phyloP scores from a whole-genome alignment of 2,888 invertebrate species.

The Ischnura elegans region DNA sequence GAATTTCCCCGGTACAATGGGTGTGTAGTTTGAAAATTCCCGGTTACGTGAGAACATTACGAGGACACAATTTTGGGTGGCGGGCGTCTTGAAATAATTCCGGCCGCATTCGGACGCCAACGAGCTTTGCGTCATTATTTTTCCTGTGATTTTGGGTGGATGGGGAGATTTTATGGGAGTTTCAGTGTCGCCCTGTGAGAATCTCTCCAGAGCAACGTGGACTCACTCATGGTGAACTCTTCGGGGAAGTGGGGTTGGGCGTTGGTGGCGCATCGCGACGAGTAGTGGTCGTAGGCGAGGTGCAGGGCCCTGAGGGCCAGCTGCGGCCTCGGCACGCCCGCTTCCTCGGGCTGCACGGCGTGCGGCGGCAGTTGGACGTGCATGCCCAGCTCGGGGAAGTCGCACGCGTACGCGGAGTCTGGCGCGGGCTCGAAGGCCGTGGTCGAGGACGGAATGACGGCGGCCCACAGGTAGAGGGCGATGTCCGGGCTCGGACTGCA shows the following conservation, averaged over 20 bases:
- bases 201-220: not conserved
- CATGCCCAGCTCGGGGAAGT: conserved; percentile 80
- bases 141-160: too few species aligned
- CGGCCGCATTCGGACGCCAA: too few species aligned
- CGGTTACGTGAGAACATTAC: too few species aligned
- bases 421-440: conserved; percentile 75
- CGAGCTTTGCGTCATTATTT: too few species aligned
- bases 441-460: conserved; percentile 75
- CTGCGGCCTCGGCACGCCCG: conserved; percentile 79
- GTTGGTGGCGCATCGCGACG: conserved; percentile 78
- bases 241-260: conserved; percentile 76
- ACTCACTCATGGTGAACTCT: conserved; percentile 72
- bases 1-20: too few species aligned
- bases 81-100: too few species aligned
- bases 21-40: too few species aligned
- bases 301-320: conserved; percentile 81
- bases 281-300: conserved; percentile 82
- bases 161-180: too few species aligned
- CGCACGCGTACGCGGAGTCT: conserved; percentile 75
- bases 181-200: too few species aligned
- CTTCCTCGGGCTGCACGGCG: conserved; percentile 80
- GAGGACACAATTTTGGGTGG: too few species aligned
- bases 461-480: conserved; percentile 74
- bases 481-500: conserved; percentile 77
- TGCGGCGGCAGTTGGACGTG: conserved; percentile 80